These are phyloP conservation scores for Tribolium freemani DNA, from an alignment of 2,888 invertebrate genomes.

Conservation along the genomic window DNA sequence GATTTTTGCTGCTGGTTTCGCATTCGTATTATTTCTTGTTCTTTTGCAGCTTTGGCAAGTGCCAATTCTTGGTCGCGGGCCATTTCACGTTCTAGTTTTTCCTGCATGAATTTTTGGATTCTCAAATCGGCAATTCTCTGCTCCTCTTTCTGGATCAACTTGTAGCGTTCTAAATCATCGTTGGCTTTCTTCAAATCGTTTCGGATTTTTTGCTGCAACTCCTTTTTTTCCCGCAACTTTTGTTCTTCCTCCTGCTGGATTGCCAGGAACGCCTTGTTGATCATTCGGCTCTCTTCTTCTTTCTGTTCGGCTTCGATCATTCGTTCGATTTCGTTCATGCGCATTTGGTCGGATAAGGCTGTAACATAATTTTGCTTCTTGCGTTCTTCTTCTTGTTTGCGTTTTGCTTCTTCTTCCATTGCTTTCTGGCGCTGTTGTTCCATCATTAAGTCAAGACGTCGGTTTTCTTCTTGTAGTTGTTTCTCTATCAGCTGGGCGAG, in stretches of 20 bases:
- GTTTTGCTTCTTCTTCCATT: slow-evolving; percentile 71
- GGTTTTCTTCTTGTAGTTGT: slow-evolving; percentile 72
- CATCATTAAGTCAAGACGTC: slow-evolving; percentile 78
- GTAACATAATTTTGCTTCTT: slow-evolving; percentile 59
- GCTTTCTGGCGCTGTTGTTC: slow-evolving; percentile 76
- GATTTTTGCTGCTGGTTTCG: slow-evolving; percentile 71
- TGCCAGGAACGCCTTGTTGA: slow-evolving; percentile 75
- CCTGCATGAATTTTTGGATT: slow-evolving; percentile 75
- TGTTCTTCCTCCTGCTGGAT: slow-evolving; percentile 77
- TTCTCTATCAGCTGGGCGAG: slow-evolving; percentile 69
- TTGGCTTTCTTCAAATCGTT: slow-evolving; percentile 75
- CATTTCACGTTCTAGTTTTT: slow-evolving; percentile 75
- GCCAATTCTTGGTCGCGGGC: slow-evolving; percentile 71
- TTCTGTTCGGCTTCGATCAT: slow-evolving; percentile 76
- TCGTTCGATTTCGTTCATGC: slow-evolving; percentile 70
- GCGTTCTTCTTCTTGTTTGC: slow-evolving; percentile 64
- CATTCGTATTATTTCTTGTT: slow-evolving; percentile 72
- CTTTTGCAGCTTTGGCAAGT: slow-evolving; percentile 73
- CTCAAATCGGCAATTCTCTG: slow-evolving; percentile 76
- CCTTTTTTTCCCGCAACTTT: slow-evolving; percentile 72
- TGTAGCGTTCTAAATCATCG: slow-evolving; percentile 74
- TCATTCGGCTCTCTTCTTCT: slow-evolving; percentile 77
- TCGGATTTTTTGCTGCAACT: slow-evolving; percentile 71
- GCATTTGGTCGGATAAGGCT: slow-evolving; percentile 68
- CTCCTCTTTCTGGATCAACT: slow-evolving; percentile 76